Evolutionary conservation across 2,797 vertebrate species (phyloP), one percentile per base, ranked within the genome.

Genomic region (Tamandua tetradactyla): DNA sequence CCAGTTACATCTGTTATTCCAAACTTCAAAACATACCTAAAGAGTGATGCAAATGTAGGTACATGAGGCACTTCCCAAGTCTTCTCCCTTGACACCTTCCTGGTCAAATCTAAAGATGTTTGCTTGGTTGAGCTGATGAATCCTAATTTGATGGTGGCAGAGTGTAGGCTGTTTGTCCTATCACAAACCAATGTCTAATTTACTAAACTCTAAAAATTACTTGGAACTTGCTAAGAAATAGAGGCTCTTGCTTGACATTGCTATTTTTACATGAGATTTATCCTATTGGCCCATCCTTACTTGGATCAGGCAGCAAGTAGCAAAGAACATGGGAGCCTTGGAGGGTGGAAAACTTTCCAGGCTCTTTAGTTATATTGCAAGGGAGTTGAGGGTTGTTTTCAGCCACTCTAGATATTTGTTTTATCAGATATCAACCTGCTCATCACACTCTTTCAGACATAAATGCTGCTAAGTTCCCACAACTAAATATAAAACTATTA

Each of bases 101-200:
- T 87, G 49, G 76, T 93, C 52, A 78, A 66, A 93, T 80, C 66
- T 69, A 83, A 88, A 76, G 76, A 83, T 35, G 23, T 72, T 83
- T 74, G 23, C 13, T 71, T 87, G 62, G 61, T 72, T 89, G 37
- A 81, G 10, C 37, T 91, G 84, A 42, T 66, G 91, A 84, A 94
- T 93, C 55, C 71, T 55, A 69, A 42, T 44, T 55, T 49, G 3
- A 72, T 27, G 27, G 35, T 72, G 64, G 66, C 35, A 87, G 40
- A 15, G 27, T 80, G 9, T n/a, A 85, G 74, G 71, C 37, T 89
- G 32, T 95, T 95, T 89, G 64, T 96, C 91, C 75, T 93, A 42
- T 93, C 83, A 81, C 59, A 76, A 47, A 61, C 49, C 37, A 59
- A 89, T 81, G 87, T 23, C 75, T 76, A 68, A 93, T 91, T 83